Evolutionary conservation across 2,888 invertebrate genomes (phyloP), one percentile per base, ranked within the genome.

Genomic region (Folsomia manolachei): DNA sequence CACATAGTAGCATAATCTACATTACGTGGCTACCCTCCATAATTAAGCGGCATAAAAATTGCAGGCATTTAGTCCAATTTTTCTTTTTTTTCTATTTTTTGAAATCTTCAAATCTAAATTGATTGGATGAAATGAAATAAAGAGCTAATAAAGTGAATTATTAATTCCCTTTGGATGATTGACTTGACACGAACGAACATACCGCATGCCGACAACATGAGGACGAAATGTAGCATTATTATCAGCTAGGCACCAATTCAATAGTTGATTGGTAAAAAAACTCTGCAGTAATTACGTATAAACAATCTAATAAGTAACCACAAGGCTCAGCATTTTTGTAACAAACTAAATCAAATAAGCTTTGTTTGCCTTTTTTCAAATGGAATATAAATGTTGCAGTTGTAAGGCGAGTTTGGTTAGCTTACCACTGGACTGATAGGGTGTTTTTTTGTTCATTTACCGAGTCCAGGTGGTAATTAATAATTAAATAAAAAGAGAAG

Each of bases 161-260:
- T 56, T 56, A n/a, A 56, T 56, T 56, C 18, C 56, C 7, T 56
- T 56, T 56, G 7, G 18, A 7, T 56, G 56, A 56, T 56, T 56
- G 56, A 56, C 56, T 19, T 56, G 56, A 56, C 56, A 56, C 56
- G 56, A 56, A 56, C 21, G 56, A 56, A n/a, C n/a, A n/a, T n/a
- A n/a, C n/a, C n/a, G n/a, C n/a, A n/a, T n/a, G n/a, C n/a, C n/a
- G n/a, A n/a, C n/a, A n/a, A n/a, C n/a, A n/a, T n/a, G n/a, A n/a
- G n/a, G n/a, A n/a, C n/a, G n/a, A n/a, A n/a, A n/a, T n/a, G n/a
- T n/a, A n/a, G n/a, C n/a, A n/a, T n/a, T n/a, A n/a, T n/a, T n/a
- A n/a, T n/a, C n/a, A n/a, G n/a, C n/a, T n/a, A n/a, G n/a, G n/a
- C 56, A 56, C 11, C 18, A 56, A 56, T 56, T 56, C 18, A 56